A percentile compares a stretch with the other conserved stretches of the same genome.
Evolutionary conservation across 2,113 vertebrate species (phyloP).

Genomic region (Nematolebias whitei): DNA sequence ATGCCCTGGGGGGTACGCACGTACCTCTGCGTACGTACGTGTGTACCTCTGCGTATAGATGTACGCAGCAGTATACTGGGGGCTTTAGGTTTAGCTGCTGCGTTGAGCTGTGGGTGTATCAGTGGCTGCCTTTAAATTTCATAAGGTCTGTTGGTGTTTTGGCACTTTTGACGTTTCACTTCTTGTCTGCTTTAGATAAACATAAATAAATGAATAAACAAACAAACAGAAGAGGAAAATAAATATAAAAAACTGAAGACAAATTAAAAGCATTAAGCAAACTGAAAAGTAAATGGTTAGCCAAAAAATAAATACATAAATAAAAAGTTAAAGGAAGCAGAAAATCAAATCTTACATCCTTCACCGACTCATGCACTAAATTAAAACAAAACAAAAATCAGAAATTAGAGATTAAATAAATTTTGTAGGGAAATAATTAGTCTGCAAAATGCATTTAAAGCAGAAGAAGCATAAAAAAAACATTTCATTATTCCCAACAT

Average conservation of each 20-base stretch:
- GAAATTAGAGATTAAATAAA: conserved; percentile 2
- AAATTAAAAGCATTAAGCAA: conserved; percentile 56
- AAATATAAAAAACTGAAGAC: conserved; percentile 31
- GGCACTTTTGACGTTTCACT: conserved; percentile 45
- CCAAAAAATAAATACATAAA: conserved; percentile 44
- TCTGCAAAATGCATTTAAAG: conserved; percentile 49
- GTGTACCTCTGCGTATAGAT: too few species aligned
- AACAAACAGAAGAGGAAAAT: background rate
- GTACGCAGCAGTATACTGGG: too few species aligned
- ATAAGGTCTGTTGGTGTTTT: conserved; percentile 29
- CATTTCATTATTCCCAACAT: conserved; percentile 13
- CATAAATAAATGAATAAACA: background rate
- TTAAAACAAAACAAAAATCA: conserved; percentile 9
- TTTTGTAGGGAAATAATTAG: conserved; percentile 22
- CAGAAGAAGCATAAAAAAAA: conserved; percentile 53
- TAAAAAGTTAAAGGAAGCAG: conserved; percentile 46
- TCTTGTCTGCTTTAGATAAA: conserved; percentile 13
- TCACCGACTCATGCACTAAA: conserved; percentile 43
- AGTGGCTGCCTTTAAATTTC: conserved; percentile 10
- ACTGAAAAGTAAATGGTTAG: conserved; percentile 43
- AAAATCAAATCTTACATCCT: conserved; percentile 19
- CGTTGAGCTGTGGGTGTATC: conserved; percentile 37
- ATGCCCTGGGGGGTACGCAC: too few species aligned
- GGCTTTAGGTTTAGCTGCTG: background rate
- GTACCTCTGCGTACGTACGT: too few species aligned